Evolutionary conservation across 2,797 vertebrate genomes (phyloP).

Genomic region (Sebastolobus altivelis): DNA sequence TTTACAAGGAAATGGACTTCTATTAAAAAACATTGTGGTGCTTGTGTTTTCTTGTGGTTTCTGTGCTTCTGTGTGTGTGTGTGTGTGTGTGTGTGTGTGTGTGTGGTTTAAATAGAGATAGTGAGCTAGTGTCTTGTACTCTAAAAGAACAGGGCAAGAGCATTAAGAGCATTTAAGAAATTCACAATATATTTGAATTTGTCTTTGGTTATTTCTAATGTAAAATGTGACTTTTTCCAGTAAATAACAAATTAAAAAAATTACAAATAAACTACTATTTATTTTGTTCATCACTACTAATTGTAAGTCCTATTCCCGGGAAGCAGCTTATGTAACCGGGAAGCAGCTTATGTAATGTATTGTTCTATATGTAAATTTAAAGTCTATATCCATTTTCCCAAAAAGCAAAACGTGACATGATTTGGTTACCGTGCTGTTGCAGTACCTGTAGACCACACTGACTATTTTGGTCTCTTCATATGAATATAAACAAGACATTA

Average conservation of each 20-base stretch:
- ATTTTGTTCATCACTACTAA: background rate
- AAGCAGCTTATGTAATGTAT: background rate
- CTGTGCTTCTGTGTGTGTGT: background rate
- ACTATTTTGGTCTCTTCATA: background rate
- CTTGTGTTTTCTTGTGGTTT: slow-evolving; percentile 33
- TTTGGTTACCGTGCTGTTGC: background rate
- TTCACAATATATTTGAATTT: background rate
- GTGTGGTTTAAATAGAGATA: background rate
- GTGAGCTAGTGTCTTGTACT: background rate
- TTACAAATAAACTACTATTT: background rate
- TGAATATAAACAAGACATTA: background rate
- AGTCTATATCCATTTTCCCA: background rate
- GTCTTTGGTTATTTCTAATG: background rate
- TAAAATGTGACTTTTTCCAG: background rate
- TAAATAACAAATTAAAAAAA: background rate
- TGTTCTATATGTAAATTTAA: background rate
- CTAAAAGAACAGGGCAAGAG: background rate
- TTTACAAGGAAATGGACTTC: slow-evolving; percentile 60
- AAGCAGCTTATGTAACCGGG: background rate
- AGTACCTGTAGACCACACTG: background rate
- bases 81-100: slow-evolving; percentile 8
- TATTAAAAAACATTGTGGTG: slow-evolving; percentile 48
- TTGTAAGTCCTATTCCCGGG: background rate
- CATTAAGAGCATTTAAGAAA: background rate
- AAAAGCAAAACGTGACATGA: background rate